Conservation (phyloP, 2,888 invertebrate genomes). For the Octodonta nipae region DNA sequence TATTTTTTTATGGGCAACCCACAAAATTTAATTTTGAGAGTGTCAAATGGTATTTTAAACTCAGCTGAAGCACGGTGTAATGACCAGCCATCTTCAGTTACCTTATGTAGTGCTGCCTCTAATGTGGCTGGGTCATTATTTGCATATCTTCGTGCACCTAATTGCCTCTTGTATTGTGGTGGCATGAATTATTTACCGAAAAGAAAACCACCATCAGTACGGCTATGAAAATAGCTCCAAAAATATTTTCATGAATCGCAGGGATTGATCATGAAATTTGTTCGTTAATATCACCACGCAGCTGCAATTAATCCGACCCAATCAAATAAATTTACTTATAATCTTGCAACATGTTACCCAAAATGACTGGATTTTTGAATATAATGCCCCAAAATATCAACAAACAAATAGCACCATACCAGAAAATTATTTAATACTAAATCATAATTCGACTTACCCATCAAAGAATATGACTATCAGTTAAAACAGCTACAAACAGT, state of each 20-base stretch:
- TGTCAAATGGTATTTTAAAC: slow-evolving; percentile 9
- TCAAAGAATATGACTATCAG: background rate
- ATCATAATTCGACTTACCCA: background rate
- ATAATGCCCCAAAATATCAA: background rate
- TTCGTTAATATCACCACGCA: background rate
- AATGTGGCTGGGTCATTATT: slow-evolving; percentile 3
- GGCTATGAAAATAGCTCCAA: background rate
- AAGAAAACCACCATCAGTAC: background rate
- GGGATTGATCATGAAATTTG: background rate
- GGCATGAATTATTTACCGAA: slow-evolving; percentile 1
- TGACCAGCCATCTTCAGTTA: slow-evolving; percentile 5
- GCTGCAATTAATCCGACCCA: background rate
- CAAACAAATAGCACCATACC: slow-evolving; percentile 1
- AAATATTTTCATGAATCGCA: background rate
- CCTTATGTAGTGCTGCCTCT: slow-evolving; percentile 6
- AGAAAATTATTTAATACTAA: slow-evolving; percentile 1
- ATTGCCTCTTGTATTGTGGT: slow-evolving; percentile 1
- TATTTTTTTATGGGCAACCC: slow-evolving; percentile 3
- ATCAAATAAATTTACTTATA: background rate
- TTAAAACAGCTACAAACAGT: background rate
- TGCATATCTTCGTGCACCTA: slow-evolving; percentile 3
- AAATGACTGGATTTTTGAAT: slow-evolving; percentile 1
- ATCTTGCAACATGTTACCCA: slow-evolving; percentile 1
- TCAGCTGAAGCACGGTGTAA: slow-evolving; percentile 8
- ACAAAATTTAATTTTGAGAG: slow-evolving; percentile 4